Conservation (phyloP, 2,113 vertebrate genomes). For the Poecilia latipinna region DNA sequence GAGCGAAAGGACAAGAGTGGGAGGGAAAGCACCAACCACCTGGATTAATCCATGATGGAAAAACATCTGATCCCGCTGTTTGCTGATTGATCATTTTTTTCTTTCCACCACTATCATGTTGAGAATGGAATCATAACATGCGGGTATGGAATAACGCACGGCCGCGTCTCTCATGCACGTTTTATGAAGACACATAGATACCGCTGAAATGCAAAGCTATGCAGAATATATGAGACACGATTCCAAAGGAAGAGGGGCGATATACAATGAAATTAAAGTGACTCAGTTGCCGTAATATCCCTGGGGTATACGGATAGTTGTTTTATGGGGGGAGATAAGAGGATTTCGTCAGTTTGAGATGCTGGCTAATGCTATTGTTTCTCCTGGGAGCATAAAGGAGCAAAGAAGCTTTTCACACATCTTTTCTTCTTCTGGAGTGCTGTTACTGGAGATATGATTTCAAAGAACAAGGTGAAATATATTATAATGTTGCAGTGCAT, state of each 20-base stretch:
- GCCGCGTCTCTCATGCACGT: constrained; percentile 20
- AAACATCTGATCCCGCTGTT: constrained; percentile 40
- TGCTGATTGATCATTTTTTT: constrained; percentile 27
- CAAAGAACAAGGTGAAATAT: constrained; percentile 58
- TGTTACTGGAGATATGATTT: constrained; percentile 65
- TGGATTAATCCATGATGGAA: constrained; percentile 48
- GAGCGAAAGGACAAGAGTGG: constrained; percentile 37
- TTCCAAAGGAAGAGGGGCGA: constrained; percentile 59
- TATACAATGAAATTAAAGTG: constrained; percentile 74
- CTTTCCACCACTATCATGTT: constrained; percentile 2
- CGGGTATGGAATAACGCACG: constrained; percentile 19
- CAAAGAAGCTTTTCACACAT: constrained; percentile 72
- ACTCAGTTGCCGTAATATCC: constrained; percentile 68
- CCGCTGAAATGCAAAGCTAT: constrained; percentile 57
- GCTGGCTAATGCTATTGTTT: constrained; percentile 76
- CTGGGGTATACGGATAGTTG: constrained; percentile 68
- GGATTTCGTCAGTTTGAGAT: constrained; percentile 78
- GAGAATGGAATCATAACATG: constrained; percentile 36
- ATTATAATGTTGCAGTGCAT: constrained; percentile 33
- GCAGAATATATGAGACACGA: constrained; percentile 54
- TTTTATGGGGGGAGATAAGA: constrained; percentile 77
- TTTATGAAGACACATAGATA: constrained; percentile 3
- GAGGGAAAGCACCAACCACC: constrained; percentile 52
- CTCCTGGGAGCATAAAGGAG: constrained; percentile 66
- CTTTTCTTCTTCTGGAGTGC: constrained; percentile 62